These are phyloP conservation scores for Struthidea cinerea DNA, from an alignment of 2,113 vertebrate species.

Conservation along the genomic window DNA sequence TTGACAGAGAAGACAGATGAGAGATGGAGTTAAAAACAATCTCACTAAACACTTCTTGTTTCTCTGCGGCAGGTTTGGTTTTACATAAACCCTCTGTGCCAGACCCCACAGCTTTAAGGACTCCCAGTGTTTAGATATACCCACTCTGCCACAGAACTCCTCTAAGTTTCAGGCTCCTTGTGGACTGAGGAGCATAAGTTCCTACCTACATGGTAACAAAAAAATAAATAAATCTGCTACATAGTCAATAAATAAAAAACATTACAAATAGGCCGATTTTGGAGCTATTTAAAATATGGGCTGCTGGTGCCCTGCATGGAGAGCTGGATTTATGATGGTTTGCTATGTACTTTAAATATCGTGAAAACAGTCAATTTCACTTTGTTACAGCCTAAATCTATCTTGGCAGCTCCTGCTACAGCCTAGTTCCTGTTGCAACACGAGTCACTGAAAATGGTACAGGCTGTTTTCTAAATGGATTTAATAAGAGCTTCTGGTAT, in stretches of 20 bases:
- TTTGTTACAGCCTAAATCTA: conserved; percentile 26
- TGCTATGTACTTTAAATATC: conserved; percentile 5
- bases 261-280: not conserved
- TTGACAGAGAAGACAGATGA: not conserved
- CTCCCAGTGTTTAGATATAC: not conserved
- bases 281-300: not conserved
- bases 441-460: not conserved
- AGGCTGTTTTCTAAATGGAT: not conserved
- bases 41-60: not conserved
- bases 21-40: not conserved
- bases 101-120: not conserved
- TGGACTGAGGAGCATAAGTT: not conserved
- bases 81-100: not conserved
- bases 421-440: not conserved
- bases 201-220: not conserved
- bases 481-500: not conserved
- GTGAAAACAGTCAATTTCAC: conserved; percentile 25
- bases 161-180: not conserved
- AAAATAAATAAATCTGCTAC: not conserved
- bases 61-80: not conserved
- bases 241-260: not conserved
- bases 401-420: not conserved
- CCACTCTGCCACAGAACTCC: not conserved
- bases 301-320: not conserved
- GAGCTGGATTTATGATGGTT: not conserved